A percentile compares a stretch with the other conserved stretches of the same genome.
These are phyloP conservation scores for Lytechinus pictus DNA, from an alignment of 35 echinoderm and acorn worm species.

Conservation along the genomic window DNA sequence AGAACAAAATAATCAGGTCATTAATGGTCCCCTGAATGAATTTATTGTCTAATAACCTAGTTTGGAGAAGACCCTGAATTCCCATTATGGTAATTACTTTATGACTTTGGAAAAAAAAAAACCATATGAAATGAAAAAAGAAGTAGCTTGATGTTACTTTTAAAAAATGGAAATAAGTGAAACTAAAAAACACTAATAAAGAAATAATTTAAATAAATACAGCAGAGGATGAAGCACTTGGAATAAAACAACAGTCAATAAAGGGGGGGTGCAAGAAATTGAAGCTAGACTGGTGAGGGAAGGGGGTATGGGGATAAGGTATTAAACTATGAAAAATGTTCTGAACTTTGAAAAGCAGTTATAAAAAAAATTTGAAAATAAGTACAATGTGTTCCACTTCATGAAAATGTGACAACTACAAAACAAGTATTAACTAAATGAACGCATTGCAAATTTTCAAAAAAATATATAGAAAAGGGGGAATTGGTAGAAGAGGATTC, in stretches of 20 bases:
- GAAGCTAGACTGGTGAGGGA: background rate
- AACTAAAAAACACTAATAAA: background rate
- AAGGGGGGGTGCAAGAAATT: background rate
- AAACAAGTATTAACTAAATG: no score
- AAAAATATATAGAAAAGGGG: no score
- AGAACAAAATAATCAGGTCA: background rate
- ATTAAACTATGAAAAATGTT: no score
- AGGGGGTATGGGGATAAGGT: background rate
- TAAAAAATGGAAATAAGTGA: background rate
- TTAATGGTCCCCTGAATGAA: background rate
- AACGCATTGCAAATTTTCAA: no score
- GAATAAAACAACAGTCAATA: background rate
- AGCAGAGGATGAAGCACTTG: no score
- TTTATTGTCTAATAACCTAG: background rate
- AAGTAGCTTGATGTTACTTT: background rate
- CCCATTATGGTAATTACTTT: background rate
- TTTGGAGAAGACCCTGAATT: background rate
- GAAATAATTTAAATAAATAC: background rate
- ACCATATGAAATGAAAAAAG: background rate
- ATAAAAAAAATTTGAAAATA: background rate
- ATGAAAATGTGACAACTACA: background rate
- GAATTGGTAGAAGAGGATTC: background rate
- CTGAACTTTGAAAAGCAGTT: no score
- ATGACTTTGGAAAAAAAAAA: background rate
- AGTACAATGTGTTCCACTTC: background rate